Conservation (phyloP, 2,888 invertebrate genomes). For the Cheilosia vernalis region DNA sequence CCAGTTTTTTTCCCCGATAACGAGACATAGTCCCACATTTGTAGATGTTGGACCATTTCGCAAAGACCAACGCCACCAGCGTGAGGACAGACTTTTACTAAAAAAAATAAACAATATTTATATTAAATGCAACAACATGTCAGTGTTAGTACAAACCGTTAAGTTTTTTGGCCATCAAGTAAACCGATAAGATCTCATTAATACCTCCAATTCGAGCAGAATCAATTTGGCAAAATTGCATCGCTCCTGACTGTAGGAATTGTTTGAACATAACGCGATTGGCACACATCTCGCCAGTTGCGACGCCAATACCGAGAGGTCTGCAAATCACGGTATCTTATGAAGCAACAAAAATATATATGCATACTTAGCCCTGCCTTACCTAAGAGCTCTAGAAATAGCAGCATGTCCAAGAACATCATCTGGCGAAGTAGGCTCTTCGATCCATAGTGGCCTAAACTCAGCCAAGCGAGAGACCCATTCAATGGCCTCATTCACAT, state of each 20-base stretch:
- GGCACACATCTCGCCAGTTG: slow-evolving; percentile 96
- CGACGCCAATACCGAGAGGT: slow-evolving; percentile 92
- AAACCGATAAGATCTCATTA: slow-evolving; percentile 94
- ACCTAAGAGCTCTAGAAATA: slow-evolving; percentile 89
- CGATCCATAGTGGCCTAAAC: slow-evolving; percentile 93
- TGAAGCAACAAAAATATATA: neutral
- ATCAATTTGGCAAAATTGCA: slow-evolving; percentile 96
- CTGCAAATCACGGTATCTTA: slow-evolving; percentile 2
- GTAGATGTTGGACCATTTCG: slow-evolving; percentile 96
- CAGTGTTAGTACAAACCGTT: slow-evolving; percentile 85
- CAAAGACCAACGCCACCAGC: slow-evolving; percentile 97
- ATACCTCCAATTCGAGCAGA: slow-evolving; percentile 94
- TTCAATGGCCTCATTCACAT: slow-evolving; percentile 91
- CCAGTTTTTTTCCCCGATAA: slow-evolving; percentile 89
- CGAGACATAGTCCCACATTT: slow-evolving; percentile 93
- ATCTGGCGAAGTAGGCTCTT: slow-evolving; percentile 96
- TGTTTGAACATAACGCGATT: slow-evolving; percentile 97
- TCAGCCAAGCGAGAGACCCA: slow-evolving; percentile 92
- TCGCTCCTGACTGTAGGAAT: slow-evolving; percentile 90
- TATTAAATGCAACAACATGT: neutral
- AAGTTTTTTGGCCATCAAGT: slow-evolving; percentile 94
- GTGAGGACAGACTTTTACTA: slow-evolving; percentile 96
- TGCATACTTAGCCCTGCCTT: slow-evolving; percentile 16
- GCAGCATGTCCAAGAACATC: slow-evolving; percentile 93
- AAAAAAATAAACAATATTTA: slow-evolving; percentile 55